A percentile compares a stretch with the other conserved stretches of the same genome.
These are phyloP conservation scores for Chinchilla lanigera DNA, from an alignment of 2,113 vertebrate species.

Conservation along the genomic window DNA sequence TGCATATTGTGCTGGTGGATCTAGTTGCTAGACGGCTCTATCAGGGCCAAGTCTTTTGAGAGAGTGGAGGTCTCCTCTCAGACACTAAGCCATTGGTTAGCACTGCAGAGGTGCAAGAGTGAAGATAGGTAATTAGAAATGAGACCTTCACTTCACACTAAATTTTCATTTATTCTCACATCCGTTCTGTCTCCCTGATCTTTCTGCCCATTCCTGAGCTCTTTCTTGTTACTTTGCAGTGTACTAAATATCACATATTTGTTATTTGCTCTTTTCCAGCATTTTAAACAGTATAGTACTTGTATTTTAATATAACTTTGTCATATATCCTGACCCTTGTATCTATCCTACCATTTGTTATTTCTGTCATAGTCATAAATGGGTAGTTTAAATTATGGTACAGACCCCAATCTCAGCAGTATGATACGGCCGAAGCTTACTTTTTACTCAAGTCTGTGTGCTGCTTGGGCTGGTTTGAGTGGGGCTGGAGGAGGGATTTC, in stretches of 20 bases:
- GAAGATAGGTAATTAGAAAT: conserved; percentile 56
- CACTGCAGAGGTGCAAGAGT: neutral
- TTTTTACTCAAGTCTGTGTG: neutral
- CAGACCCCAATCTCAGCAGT: neutral
- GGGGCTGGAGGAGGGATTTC: neutral
- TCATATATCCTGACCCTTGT: neutral
- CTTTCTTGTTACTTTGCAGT: neutral
- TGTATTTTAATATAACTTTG: neutral
- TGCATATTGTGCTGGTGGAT: neutral
- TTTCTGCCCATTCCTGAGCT: neutral
- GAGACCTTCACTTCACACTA: neutral
- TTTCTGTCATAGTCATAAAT: neutral
- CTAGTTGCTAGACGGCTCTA: conserved; percentile 2
- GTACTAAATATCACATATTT: neutral
- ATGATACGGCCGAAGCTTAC: neutral
- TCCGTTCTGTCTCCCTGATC: neutral
- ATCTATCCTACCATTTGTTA: neutral
- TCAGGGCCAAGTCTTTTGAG: conserved; percentile 38
- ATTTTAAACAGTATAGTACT: neutral
- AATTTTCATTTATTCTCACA: conserved; percentile 32
- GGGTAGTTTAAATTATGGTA: neutral
- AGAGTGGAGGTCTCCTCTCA: neutral
- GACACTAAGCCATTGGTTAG: neutral
- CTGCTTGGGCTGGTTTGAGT: neutral
- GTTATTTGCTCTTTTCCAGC: neutral